These are phyloP conservation scores for Caenorhabditis afra DNA, from an alignment of 2,888 invertebrate genomes.

Conservation along the genomic window DNA sequence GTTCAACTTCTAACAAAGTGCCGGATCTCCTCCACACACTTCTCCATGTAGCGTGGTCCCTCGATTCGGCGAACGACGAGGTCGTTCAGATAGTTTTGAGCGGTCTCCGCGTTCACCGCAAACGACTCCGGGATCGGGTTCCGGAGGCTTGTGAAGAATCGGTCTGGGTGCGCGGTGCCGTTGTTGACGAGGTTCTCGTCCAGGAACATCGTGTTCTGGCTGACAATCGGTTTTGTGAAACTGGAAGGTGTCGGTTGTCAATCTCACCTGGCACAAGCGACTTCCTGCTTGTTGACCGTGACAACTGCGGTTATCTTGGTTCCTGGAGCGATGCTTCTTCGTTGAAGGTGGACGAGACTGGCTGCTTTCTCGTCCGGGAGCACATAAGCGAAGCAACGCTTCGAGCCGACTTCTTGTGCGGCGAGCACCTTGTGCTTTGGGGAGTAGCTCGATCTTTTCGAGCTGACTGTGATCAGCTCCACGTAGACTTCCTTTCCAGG, in stretches of 20 bases:
- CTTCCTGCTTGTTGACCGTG: constrained; percentile 1
- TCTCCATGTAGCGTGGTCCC: constrained; percentile 7
- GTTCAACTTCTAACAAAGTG: too few species aligned
- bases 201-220: constrained; percentile 2
- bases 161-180: background rate
- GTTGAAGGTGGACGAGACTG: background rate
- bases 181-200: background rate
- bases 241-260: too few species aligned
- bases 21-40: constrained; percentile 25
- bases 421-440: too few species aligned
- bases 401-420: constrained; percentile 1
- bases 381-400: constrained; percentile 15
- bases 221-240: constrained; percentile 1
- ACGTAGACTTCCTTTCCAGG: constrained; percentile 6
- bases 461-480: constrained; percentile 6
- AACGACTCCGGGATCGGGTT: background rate
- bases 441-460: background rate
- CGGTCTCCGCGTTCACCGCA: background rate
- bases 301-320: background rate
- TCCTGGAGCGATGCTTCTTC: background rate
- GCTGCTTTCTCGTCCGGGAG: background rate
- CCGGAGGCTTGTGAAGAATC: constrained; percentile 25
- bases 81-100: constrained; percentile 29
- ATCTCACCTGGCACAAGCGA: background rate
- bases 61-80: constrained; percentile 18